Conservation (phyloP, 2,888 invertebrate genomes). For the Ormyrus rosae region DNA sequence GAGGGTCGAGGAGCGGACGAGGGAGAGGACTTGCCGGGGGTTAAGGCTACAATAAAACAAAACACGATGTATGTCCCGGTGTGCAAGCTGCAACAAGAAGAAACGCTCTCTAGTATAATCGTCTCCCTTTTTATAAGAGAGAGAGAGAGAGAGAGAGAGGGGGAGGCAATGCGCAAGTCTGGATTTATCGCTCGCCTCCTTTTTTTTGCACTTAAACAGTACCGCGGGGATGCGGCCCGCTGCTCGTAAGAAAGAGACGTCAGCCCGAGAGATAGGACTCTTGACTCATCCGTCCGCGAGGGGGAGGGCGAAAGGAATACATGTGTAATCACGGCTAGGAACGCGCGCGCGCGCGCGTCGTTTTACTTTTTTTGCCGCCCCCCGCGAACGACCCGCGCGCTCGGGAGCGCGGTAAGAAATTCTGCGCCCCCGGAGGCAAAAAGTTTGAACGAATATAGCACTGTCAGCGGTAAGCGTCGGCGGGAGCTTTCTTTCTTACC, state of each 20-base stretch:
- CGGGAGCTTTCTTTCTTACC: not conserved
- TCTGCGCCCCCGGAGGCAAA: not conserved
- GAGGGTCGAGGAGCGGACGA: constrained; percentile 41
- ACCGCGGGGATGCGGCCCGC: not conserved
- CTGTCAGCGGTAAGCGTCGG: constrained; percentile 1
- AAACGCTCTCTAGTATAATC: constrained; percentile 63
- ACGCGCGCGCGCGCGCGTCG: not conserved
- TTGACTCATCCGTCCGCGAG: not conserved
- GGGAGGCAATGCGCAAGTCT: not conserved
- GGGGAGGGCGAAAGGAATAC: not conserved
- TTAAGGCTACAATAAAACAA: constrained; percentile 74
- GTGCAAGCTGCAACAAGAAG: constrained; percentile 73
- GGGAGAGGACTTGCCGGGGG: constrained; percentile 58
- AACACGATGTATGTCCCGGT: constrained; percentile 76
- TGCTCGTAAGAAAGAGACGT: constrained; percentile 32
- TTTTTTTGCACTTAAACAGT: constrained; percentile 35
- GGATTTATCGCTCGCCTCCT: constrained; percentile 37
- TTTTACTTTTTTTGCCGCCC: constrained; percentile 17
- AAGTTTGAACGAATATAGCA: constrained; percentile 14
- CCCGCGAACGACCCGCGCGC: not conserved
- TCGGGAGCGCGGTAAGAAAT: not conserved
- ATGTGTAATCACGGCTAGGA: constrained; percentile 24
- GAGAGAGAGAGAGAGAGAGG: not conserved
- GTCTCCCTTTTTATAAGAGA: constrained; percentile 23
- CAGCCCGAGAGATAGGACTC: constrained; percentile 39